Conservation (phyloP, 2,888 invertebrate species). For the Cepaea hortensis region DNA sequence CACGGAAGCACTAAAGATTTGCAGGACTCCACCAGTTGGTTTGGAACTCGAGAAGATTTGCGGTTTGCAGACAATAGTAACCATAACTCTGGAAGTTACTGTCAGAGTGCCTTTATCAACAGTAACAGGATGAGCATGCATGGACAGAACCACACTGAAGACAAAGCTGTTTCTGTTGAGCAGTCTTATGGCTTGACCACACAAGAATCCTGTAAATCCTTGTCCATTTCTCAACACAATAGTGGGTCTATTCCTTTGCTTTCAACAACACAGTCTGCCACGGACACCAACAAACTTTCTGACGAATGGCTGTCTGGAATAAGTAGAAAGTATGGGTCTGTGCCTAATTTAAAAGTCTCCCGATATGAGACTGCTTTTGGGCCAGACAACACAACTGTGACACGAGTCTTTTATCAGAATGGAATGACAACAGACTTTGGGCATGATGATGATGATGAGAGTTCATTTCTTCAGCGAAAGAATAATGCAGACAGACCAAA, state of each 20-base stretch:
- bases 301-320: constrained; percentile 48
- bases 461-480: constrained; percentile 17
- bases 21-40: not conserved
- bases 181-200: not conserved
- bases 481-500: not conserved
- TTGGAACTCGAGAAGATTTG: constrained; percentile 29
- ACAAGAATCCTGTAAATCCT: constrained; percentile 32
- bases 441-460: constrained; percentile 55
- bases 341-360: constrained; percentile 59
- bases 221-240: not conserved
- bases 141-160: not conserved
- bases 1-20: constrained; percentile 34
- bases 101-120: constrained; percentile 10
- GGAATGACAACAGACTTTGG: constrained; percentile 66
- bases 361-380: constrained; percentile 71
- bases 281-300: constrained; percentile 55
- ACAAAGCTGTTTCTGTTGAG: not conserved
- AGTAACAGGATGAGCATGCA: constrained; percentile 40
- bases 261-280: constrained; percentile 62
- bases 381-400: constrained; percentile 69
- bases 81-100: not conserved
- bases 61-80: constrained; percentile 16
- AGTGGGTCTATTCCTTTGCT: constrained; percentile 55
- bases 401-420: constrained; percentile 66
- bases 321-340: constrained; percentile 53